phyloP scores from a whole-genome alignment of 2,113 vertebrate species.

The Anguilla japonica region DNA sequence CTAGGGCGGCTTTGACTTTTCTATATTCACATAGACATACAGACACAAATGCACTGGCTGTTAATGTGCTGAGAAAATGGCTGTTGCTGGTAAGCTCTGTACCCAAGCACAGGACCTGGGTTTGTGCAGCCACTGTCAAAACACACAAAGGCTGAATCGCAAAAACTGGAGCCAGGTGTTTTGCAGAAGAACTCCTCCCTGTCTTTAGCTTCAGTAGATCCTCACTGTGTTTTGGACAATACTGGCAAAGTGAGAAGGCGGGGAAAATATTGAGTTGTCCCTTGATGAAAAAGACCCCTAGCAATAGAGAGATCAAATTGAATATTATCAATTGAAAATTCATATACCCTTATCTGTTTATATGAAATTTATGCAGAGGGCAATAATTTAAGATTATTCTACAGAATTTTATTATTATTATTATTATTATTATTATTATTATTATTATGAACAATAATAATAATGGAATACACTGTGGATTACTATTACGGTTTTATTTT shows the following conservation, averaged over 20 bases:
- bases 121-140: slow-evolving; percentile 66
- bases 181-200: slow-evolving; percentile 33
- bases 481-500: background rate
- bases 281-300: slow-evolving; percentile 38
- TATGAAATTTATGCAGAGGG: background rate
- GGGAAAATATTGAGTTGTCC: slow-evolving; percentile 51
- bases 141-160: slow-evolving; percentile 58
- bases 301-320: slow-evolving; percentile 32
- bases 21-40: slow-evolving; percentile 4
- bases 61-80: slow-evolving; percentile 30
- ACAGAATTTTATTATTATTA: too few relatives aligned
- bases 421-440: too few relatives aligned
- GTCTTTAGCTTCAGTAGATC: slow-evolving; percentile 11
- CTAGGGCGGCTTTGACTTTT: background rate
- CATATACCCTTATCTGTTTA: background rate
- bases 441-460: too few relatives aligned
- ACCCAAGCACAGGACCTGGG: slow-evolving; percentile 31
- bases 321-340: slow-evolving; percentile 32
- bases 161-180: slow-evolving; percentile 58
- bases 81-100: slow-evolving; percentile 33
- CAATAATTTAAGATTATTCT: background rate
- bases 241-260: slow-evolving; percentile 58
- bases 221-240: slow-evolving; percentile 27
- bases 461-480: background rate
- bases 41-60: slow-evolving; percentile 29